These are phyloP conservation scores for Adelphocoris suturalis DNA, from an alignment of 2,888 invertebrate genomes.

Conservation along the genomic window DNA sequence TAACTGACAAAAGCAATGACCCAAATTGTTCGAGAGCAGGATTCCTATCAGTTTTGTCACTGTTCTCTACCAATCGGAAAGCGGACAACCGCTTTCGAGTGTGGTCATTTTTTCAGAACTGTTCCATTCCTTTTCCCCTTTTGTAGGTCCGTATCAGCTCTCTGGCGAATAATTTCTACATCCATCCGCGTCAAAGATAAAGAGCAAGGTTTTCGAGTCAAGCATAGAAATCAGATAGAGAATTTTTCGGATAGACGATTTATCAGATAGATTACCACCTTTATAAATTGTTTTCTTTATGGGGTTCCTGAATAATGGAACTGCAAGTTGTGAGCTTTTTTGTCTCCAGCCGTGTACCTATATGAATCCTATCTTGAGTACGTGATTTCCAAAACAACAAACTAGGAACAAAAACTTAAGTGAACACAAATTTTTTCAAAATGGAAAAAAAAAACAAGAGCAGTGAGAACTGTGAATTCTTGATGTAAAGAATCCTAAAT, in stretches of 20 bases:
- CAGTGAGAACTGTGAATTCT: too few species aligned
- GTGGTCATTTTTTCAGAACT: conserved; percentile 1
- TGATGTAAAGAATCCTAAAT: too few species aligned
- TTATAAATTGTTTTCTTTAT: too few species aligned
- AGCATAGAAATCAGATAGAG: background rate
- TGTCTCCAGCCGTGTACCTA: too few species aligned
- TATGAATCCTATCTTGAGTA: too few species aligned
- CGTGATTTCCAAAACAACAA: too few species aligned
- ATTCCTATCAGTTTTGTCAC: background rate
- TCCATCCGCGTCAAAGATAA: background rate
- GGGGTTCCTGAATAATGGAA: too few species aligned
- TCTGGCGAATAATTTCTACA: background rate
- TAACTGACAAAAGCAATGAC: background rate
- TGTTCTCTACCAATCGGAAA: background rate
- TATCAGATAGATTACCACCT: background rate
- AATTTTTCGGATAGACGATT: background rate
- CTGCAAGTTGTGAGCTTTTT: too few species aligned
- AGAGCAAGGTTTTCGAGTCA: background rate
- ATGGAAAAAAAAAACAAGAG: too few species aligned
- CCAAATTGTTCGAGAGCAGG: background rate
- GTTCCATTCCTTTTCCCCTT: background rate
- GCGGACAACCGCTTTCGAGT: background rate
- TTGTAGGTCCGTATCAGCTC: background rate
- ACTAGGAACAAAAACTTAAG: too few species aligned
- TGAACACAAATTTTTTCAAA: too few species aligned